Base-by-base conservation (phyloP, 2,113 vertebrate species). In the Xiphorhynchus elegans region DNA sequence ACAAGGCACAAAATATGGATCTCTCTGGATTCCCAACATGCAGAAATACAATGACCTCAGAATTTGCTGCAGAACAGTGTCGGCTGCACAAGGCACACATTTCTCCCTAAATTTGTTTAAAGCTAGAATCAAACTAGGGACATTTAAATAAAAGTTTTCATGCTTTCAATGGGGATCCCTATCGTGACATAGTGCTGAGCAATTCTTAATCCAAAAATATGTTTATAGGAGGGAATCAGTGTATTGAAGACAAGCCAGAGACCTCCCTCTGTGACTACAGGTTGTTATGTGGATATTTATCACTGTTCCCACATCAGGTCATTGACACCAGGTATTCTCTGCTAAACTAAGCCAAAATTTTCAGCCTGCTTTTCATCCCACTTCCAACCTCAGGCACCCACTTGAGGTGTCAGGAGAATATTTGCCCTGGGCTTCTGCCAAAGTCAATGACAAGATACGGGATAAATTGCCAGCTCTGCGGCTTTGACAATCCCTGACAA, bases 341-440 rank as follows among this genome's bases (percentile, higher is more conserved):
- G 44, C 63, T 92, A 52, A 80, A 88, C 29, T n/a, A 87, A 87
- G 81, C 47, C 39, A 39, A 92, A 78, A 90, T 86, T 76, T 94
- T 63, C 75, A 74, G 39, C 15, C 40, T 94, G 49, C 78, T 95
- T 94, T 97, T 97, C 67, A 92, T 93, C 76, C 60, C 44, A n/a
- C 40, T 86, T 74, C 80, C 86, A 96, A 95, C 86, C 47, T 60
- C 89, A 90, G 89, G 83, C 91, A 92, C 56, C 33, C 84, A 28
- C 52, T 23, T 67, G 68, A 87, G 68, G 80, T 84, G 52, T 81
- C 80, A 79, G 74, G 31, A 89, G 73, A 92, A 93, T 92, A 87
- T 78, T 93, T 0, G 56, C 91, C 93, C 8, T 79, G 86, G 93
- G 91, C 89, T 95, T n/a, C 84, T 90, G 89, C 56, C 93, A 74